phyloP scores from a whole-genome alignment of 2,113 vertebrate genomes.

The Leptobrachium ailaonicum region DNA sequence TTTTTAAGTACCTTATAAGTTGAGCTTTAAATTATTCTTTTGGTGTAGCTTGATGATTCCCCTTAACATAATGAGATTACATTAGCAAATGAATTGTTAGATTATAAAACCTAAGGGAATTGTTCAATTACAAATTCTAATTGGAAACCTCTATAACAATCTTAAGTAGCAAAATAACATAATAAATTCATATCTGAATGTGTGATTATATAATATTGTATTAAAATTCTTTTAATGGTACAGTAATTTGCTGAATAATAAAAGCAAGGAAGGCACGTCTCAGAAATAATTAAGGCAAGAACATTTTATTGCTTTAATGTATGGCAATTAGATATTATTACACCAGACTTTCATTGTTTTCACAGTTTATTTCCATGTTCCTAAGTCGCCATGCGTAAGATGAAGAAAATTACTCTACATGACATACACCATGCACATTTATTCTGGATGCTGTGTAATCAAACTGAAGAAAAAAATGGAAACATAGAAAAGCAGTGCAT shows the following conservation, averaged over 20 bases:
- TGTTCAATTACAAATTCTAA: constrained; percentile 50
- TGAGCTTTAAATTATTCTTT: constrained; percentile 7
- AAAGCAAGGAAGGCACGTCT: constrained; percentile 36
- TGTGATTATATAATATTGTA: constrained; percentile 47
- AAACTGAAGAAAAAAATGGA: neutral
- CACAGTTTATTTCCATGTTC: constrained; percentile 8
- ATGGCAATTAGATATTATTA: constrained; percentile 14
- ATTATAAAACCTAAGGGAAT: constrained; percentile 40
- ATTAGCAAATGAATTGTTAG: constrained; percentile 39
- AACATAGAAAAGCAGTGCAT: neutral
- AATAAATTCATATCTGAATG: constrained; percentile 45
- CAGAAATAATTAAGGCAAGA: constrained; percentile 41
- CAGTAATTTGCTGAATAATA: constrained; percentile 47
- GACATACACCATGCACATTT: neutral
- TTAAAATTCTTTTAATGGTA: constrained; percentile 42
- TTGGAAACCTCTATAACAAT: constrained; percentile 42
- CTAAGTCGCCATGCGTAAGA: neutral
- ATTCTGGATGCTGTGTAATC: neutral
- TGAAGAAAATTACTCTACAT: neutral
- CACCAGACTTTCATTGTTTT: constrained; percentile 13
- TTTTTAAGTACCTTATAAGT: constrained; percentile 3
- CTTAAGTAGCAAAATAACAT: constrained; percentile 46
- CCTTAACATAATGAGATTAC: constrained; percentile 34
- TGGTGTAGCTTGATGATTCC: constrained; percentile 23
- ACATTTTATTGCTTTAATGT: constrained; percentile 40